Percentiles rank a stretch among this genome's conserved stretches.
phyloP scores from a whole-genome alignment of 2,888 invertebrate species.

The Dryobota labecula region DNA sequence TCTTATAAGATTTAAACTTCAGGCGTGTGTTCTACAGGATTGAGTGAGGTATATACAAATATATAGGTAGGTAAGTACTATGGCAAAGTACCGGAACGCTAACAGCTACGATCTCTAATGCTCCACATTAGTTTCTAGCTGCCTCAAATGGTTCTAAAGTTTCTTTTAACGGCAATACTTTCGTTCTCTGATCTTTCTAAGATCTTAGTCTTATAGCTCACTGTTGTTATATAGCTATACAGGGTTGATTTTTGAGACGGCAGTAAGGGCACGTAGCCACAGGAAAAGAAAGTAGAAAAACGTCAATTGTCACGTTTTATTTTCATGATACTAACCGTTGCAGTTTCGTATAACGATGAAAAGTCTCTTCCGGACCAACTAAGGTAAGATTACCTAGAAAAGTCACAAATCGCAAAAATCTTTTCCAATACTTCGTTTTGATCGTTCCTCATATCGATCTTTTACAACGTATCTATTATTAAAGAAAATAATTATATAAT shows the following conservation, averaged over 20 bases:
- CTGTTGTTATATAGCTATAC: not conserved
- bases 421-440: too few species aligned
- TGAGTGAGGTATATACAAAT: slow-evolving; percentile 8
- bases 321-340: not conserved
- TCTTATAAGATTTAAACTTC: slow-evolving; percentile 26
- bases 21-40: slow-evolving; percentile 1
- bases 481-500: too few species aligned
- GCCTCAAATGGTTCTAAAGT: slow-evolving; percentile 22
- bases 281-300: not conserved
- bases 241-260: too few species aligned
- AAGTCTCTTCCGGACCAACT: not conserved
- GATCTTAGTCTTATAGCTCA: not conserved
- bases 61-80: not conserved
- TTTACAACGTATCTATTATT: too few species aligned
- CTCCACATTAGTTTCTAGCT: slow-evolving; percentile 32
- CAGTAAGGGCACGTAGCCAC: too few species aligned
- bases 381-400: too few species aligned
- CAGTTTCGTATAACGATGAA: not conserved
- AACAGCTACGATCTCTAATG: slow-evolving; percentile 27
- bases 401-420: too few species aligned
- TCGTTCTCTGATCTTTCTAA: slow-evolving; percentile 15
- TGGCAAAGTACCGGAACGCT: slow-evolving; percentile 23
- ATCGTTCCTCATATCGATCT: too few species aligned
- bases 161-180: slow-evolving; percentile 25
- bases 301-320: not conserved